phyloP scores from a whole-genome alignment of 1,140 invertebrate genomes.

The Onthophagus taurus region DNA sequence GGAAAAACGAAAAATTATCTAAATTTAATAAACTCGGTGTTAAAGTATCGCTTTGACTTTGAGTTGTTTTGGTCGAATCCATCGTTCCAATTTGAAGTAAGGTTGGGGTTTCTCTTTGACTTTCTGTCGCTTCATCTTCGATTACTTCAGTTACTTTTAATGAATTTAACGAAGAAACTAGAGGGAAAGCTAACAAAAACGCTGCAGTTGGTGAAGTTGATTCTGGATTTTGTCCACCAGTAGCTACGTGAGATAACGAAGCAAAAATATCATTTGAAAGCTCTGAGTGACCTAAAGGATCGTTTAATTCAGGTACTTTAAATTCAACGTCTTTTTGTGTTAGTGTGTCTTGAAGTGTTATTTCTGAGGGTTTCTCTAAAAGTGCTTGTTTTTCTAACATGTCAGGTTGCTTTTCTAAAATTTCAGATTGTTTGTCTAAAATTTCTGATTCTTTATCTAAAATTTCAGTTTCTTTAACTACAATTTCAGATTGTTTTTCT shows the following conservation, averaged over 20 bases:
- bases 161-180: constrained; percentile 51
- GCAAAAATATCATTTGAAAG: constrained; percentile 60
- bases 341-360: too few species aligned
- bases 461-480: too few species aligned
- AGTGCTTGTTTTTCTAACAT: too few species aligned
- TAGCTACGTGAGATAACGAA: constrained; percentile 48
- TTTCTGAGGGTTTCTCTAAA: too few species aligned
- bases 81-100: constrained; percentile 52
- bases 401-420: too few species aligned
- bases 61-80: constrained; percentile 41
- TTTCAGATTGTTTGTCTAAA: background rate
- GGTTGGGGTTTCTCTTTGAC: constrained; percentile 44
- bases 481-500: too few species aligned
- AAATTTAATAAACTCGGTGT: constrained; percentile 31
- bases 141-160: constrained; percentile 47
- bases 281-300: constrained; percentile 46
- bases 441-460: too few species aligned
- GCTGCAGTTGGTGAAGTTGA: constrained; percentile 68
- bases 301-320: constrained; percentile 21
- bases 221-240: constrained; percentile 51
- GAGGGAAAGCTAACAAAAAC: constrained; percentile 63
- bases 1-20: constrained; percentile 34
- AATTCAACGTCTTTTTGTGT: too few species aligned
- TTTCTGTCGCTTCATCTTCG: constrained; percentile 47
- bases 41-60: constrained; percentile 27